These are phyloP conservation scores for Abramis brama DNA, from an alignment of 2,113 vertebrate species.

Conservation along the genomic window DNA sequence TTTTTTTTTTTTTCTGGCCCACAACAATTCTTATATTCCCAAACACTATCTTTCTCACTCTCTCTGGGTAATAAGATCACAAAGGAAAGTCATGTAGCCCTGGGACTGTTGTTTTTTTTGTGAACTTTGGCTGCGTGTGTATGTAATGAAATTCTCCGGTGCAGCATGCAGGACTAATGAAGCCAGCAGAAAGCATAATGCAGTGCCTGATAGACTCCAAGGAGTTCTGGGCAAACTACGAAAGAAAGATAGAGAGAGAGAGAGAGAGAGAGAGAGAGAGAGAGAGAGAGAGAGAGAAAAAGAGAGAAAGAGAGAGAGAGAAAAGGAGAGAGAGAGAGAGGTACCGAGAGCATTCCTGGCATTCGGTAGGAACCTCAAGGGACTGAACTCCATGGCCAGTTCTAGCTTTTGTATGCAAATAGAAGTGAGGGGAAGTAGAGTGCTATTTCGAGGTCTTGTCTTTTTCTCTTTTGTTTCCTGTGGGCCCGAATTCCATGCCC, in stretches of 20 bases:
- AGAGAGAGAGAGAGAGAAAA: slow-evolving; percentile 12
- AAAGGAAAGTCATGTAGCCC: slow-evolving; percentile 65
- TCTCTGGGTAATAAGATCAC: slow-evolving; percentile 72
- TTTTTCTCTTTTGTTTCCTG: slow-evolving; percentile 37
- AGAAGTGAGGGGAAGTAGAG: slow-evolving; percentile 35
- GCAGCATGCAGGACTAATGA: slow-evolving; percentile 63
- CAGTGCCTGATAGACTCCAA: slow-evolving; percentile 37
- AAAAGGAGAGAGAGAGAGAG: slow-evolving; percentile 21
- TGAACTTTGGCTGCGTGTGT: slow-evolving; percentile 47
- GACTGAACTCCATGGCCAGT: slow-evolving; percentile 40
- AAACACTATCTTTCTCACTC: neutral
- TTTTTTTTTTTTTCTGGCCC: slow-evolving; percentile 58
- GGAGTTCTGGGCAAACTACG: slow-evolving; percentile 39
- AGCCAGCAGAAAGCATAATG: slow-evolving; percentile 53
- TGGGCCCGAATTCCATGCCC: slow-evolving; percentile 13
- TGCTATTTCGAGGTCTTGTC: slow-evolving; percentile 53
- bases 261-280: slow-evolving; percentile 24
- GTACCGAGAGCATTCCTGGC: slow-evolving; percentile 16
- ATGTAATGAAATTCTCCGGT: slow-evolving; percentile 44
- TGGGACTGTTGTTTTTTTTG: slow-evolving; percentile 60
- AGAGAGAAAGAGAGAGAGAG: slow-evolving; percentile 19
- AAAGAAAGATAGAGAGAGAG: neutral
- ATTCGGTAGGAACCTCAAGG: slow-evolving; percentile 51
- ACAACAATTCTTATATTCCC: neutral
- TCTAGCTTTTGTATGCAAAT: slow-evolving; percentile 58